Base-by-base conservation (phyloP, 2,113 vertebrate species). In the Aptenodytes patagonicus region DNA sequence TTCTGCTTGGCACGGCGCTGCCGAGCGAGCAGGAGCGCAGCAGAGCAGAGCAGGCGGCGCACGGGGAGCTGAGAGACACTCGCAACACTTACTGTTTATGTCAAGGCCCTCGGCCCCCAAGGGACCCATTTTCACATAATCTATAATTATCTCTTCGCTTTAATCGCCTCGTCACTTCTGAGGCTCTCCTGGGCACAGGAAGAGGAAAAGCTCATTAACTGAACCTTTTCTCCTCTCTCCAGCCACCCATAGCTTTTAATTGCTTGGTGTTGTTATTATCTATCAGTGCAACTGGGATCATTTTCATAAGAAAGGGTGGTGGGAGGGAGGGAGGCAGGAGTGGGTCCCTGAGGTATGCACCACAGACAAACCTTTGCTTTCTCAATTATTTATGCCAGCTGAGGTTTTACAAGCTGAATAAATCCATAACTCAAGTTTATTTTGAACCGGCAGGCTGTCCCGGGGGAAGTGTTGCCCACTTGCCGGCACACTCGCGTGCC, bases 181-280 rank as follows among this genome's bases (percentile, higher is more conserved):
- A 97, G 96, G 95, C 98, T 98, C 98, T 98, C 98, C 78, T 97
- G 98, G 98, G 98, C 97, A 97, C 97, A 97, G 97, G 97, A 98
- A 98, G 97, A 98, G 98, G 97, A 98, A 99, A 99, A 99, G 99
- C 99, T 99, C 99, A 99, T 99, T 99, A 99, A 98, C 98, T 99
- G 99, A 99, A 98, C 98, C 98, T 98, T 99, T 99, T 99, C 98
- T 99, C 98, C 98, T 98, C 98, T 98, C 98, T 98, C 98, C 98
- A 98, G 98, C 98, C 98, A 98, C 98, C 98, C 96, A 98, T 98
- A 96, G 98, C 98, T 98, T 99, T 99, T 99, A 99, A 99, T 99
- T 99, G 98, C 99, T 98, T 98, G 98, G 98, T 98, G 98, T 97
- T 97, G 98, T 98, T 98, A 99, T 99, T 99, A 99, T 99, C 98